These are phyloP conservation scores for Trimorus sp. DNA, from an alignment of 2,888 invertebrate species.

Conservation along the genomic window DNA sequence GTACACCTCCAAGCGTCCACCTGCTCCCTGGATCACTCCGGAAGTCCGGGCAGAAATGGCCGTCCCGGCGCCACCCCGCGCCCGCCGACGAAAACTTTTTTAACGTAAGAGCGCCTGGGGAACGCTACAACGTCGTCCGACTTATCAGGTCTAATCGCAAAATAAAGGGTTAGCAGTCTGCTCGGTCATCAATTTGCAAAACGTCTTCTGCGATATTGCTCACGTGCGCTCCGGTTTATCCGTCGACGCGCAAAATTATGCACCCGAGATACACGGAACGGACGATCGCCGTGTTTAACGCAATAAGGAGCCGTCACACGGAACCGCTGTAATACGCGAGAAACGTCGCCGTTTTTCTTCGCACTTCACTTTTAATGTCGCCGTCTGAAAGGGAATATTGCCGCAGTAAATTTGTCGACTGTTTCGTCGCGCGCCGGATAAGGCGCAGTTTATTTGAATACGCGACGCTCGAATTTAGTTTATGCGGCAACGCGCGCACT, in stretches of 20 bases:
- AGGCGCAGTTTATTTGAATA: conserved; percentile 20
- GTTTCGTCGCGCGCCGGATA: conserved; percentile 13
- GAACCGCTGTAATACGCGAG: conserved; percentile 28
- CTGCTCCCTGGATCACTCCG: too few relatives aligned
- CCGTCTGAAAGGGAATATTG: conserved; percentile 33
- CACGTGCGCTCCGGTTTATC: conserved; percentile 44
- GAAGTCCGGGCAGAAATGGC: too few relatives aligned
- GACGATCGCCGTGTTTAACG: conserved; percentile 55
- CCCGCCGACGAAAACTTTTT: conserved; percentile 63
- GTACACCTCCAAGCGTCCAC: too few relatives aligned
- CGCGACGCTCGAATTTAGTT: conserved; percentile 18
- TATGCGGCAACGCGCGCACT: conserved; percentile 9
- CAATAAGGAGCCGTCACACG: conserved; percentile 41
- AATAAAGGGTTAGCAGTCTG: conserved; percentile 73
- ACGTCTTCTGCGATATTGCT: conserved; percentile 66
- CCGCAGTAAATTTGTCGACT: conserved; percentile 35
- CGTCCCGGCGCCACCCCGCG: conserved; percentile 65
- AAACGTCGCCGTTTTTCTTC: conserved; percentile 44
- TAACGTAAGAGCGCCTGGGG: conserved; percentile 62
- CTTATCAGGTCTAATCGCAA: conserved; percentile 72
- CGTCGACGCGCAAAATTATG: conserved; percentile 44
- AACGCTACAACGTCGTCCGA: conserved; percentile 62
- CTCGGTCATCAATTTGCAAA: conserved; percentile 69
- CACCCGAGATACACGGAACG: conserved; percentile 50
- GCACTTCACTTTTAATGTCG: conserved; percentile 39